Evolutionary conservation across 2,888 invertebrate species (phyloP).

Genomic region (Luperina nickerlii): DNA sequence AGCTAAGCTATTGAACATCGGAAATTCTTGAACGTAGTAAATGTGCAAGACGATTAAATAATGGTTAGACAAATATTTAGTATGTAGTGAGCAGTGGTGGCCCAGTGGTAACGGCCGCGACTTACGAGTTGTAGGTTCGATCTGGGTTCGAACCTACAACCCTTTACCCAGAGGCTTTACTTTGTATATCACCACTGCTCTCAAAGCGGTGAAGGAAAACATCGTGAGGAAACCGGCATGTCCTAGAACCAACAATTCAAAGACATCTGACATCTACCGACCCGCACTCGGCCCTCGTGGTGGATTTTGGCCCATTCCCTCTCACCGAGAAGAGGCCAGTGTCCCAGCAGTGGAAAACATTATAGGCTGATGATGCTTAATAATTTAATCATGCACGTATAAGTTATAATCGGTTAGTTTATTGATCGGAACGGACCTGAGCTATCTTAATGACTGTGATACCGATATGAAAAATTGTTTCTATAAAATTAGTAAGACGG

Average conservation of each 20-base stretch:
- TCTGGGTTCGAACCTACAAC: background rate
- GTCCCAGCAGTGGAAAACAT: background rate
- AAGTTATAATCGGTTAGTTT: background rate
- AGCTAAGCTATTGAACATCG: background rate
- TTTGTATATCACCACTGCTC: background rate
- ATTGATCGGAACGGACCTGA: background rate
- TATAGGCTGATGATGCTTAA: background rate
- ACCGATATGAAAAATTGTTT: background rate
- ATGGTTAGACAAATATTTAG: background rate
- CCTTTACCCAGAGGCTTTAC: no score
- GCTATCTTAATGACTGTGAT: conserved; percentile 20
- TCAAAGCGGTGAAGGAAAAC: background rate
- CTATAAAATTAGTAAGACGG: background rate
- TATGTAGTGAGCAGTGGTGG: no score
- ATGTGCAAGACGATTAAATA: background rate
- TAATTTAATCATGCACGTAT: background rate
- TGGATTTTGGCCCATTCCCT: background rate
- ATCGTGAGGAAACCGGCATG: background rate
- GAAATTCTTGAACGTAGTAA: background rate
- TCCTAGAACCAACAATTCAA: background rate
- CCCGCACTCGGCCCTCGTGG: background rate
- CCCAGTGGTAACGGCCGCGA: no score
- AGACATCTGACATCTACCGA: background rate
- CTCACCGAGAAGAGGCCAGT: background rate
- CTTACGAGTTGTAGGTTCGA: no score